Conservation (phyloP, 2,888 invertebrate genomes). For the Lysandra bellargus region DNA sequence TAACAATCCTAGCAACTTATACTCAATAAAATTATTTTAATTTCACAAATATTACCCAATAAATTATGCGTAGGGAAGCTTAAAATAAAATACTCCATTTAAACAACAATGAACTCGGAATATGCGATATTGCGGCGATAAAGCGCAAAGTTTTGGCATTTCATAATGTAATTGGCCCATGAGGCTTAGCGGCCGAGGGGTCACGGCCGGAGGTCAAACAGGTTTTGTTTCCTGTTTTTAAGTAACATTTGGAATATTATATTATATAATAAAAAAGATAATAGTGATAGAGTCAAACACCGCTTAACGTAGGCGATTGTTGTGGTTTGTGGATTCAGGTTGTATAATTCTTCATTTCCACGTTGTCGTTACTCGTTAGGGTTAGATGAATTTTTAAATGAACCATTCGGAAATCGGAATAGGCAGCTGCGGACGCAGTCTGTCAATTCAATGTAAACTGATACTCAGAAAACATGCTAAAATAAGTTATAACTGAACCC, state of each 20-base stretch:
- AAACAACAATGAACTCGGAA: slow-evolving; percentile 8
- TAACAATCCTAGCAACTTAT: no score
- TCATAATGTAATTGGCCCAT: slow-evolving; percentile 10
- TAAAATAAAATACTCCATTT: background rate
- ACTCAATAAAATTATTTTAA: no score
- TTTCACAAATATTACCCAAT: background rate
- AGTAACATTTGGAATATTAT: background rate
- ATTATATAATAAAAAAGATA: no score
- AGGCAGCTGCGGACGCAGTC: no score
- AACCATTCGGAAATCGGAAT: no score
- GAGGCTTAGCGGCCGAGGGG: slow-evolving; percentile 2
- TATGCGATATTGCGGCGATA: background rate
- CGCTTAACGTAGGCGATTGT: background rate
- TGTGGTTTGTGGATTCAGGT: no score
- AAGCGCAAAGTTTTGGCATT: slow-evolving; percentile 6
- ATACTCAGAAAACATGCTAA: no score
- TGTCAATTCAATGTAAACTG: no score
- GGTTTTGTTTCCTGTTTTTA: slow-evolving; percentile 17
- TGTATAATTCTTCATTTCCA: no score
- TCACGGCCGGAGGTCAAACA: slow-evolving; percentile 17
- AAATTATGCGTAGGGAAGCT: background rate
- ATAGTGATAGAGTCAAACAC: background rate
- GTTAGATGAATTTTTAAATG: no score
- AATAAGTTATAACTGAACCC: no score
- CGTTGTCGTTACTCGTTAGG: no score